Percentiles rank a stretch among this genome's conserved stretches.
These are phyloP conservation scores for Silurus glanis DNA, from an alignment of 2,113 vertebrate species.

Conservation along the genomic window DNA sequence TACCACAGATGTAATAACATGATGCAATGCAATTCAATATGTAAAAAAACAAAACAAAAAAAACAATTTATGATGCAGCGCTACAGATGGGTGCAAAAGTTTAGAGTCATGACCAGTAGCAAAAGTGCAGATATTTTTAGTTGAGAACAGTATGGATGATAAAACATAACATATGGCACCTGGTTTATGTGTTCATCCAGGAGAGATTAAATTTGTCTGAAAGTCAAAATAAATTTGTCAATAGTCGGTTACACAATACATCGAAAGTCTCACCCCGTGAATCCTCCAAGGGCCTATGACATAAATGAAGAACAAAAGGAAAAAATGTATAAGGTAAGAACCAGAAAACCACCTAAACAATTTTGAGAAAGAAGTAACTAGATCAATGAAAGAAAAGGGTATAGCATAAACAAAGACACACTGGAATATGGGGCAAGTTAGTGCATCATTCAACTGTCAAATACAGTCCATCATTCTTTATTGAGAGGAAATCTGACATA, in stretches of 20 bases:
- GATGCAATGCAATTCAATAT: constrained; percentile 44
- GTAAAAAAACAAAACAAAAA: constrained; percentile 11
- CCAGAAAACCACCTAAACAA: background rate
- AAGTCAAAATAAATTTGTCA: background rate
- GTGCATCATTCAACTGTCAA: background rate
- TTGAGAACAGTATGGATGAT: background rate
- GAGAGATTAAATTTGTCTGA: background rate
- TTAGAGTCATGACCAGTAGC: background rate
- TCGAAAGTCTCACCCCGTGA: no score
- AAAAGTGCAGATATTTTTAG: background rate
- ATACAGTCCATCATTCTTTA: background rate
- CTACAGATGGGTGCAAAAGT: background rate
- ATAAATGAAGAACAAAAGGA: no score
- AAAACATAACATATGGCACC: background rate
- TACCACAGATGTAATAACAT: constrained; percentile 36
- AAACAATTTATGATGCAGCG: background rate
- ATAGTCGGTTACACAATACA: no score
- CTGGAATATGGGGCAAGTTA: background rate
- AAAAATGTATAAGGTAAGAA: background rate
- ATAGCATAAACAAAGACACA: background rate
- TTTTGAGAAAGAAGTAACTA: background rate
- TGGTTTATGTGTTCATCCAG: background rate
- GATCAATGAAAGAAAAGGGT: background rate
- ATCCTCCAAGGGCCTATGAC: no score
- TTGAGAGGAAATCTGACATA: background rate